phyloP scores from a whole-genome alignment of 2,113 vertebrate genomes.

The Isurus oxyrinchus region DNA sequence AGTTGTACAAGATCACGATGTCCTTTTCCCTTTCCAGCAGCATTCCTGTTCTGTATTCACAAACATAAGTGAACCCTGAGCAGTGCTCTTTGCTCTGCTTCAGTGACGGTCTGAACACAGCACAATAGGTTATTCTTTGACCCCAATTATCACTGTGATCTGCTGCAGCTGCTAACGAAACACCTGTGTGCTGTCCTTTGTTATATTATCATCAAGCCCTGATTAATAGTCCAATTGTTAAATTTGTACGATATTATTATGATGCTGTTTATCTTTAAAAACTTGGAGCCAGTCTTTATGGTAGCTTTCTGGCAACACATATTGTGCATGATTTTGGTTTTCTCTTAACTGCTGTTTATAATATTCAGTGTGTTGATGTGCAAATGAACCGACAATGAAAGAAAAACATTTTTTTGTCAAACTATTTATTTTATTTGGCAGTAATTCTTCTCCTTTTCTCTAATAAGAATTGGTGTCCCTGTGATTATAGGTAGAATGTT shows the following conservation, averaged over 20 bases:
- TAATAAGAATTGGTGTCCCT: background rate
- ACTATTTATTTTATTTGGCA: background rate
- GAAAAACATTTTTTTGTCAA: background rate
- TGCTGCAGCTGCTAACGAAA: background rate
- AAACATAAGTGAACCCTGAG: conserved; percentile 14
- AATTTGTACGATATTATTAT: conserved; percentile 1
- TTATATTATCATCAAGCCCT: background rate
- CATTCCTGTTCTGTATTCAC: conserved; percentile 31
- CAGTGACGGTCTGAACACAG: background rate
- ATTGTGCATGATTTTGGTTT: background rate
- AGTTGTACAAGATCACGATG: background rate
- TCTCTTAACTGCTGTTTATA: background rate
- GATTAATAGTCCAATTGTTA: conserved; percentile 1
- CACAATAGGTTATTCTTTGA: conserved; percentile 24
- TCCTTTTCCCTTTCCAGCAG: conserved; percentile 10
- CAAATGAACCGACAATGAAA: background rate
- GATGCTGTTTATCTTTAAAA: background rate
- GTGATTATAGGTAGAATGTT: background rate
- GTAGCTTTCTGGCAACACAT: background rate
- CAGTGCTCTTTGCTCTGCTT: conserved; percentile 22
- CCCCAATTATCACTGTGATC: conserved; percentile 9
- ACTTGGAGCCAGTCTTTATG: background rate
- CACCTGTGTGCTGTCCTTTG: background rate
- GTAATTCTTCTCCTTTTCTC: background rate
- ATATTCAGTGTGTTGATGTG: background rate